Conservation (phyloP, 23 tunicate genomes). For the Phallusia fumigata region DNA sequence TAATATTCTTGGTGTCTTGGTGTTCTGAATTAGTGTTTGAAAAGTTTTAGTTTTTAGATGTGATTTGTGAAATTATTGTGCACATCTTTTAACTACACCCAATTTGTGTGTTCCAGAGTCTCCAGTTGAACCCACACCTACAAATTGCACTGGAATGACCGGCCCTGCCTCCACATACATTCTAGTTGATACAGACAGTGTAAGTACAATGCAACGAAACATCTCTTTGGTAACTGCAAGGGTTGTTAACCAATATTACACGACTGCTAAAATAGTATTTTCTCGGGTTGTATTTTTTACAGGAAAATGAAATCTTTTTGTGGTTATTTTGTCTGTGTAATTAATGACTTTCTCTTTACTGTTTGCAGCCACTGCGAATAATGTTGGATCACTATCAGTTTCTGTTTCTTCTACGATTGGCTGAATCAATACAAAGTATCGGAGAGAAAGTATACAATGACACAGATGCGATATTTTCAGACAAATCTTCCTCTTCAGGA, state of each 20-base stretch:
- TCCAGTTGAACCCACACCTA: slow-evolving; percentile 1
- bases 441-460: slow-evolving; percentile 54
- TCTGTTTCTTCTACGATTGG: slow-evolving; percentile 45
- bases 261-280: too few species aligned
- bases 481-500: slow-evolving; percentile 11
- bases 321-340: not conserved
- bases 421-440: slow-evolving; percentile 52
- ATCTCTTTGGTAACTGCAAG: too few species aligned
- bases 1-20: not conserved
- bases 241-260: too few species aligned
- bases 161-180: slow-evolving; percentile 50
- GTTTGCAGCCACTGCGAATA: slow-evolving; percentile 46
- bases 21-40: too few species aligned
- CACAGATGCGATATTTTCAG: slow-evolving; percentile 42
- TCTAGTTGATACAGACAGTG: slow-evolving; percentile 51
- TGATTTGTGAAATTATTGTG: too few species aligned
- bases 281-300: too few species aligned
- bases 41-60: too few species aligned
- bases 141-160: not conserved
- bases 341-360: not conserved
- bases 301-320: too few species aligned
- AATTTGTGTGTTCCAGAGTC: not conserved
- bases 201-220: not conserved
- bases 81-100: not conserved
- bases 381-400: slow-evolving; percentile 76